A percentile compares a stretch with the other conserved stretches of the same genome.
These are phyloP conservation scores for Pagrus major DNA, from an alignment of 2,113 vertebrate species.

Conservation along the genomic window DNA sequence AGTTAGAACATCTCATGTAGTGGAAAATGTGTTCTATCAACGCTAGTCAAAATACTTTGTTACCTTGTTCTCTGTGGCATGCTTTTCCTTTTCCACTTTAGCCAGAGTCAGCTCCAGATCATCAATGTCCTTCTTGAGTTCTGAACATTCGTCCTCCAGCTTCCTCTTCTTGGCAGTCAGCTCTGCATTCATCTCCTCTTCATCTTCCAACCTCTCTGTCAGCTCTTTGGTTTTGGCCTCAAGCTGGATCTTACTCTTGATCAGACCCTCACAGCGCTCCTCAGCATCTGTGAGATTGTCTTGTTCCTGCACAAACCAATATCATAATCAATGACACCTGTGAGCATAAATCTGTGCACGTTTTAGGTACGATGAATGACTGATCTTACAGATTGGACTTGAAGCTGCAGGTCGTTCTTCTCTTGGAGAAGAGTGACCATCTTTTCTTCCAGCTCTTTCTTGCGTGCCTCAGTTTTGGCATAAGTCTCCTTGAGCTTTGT, in stretches of 20 bases:
- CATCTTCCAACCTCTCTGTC: conserved; percentile 88
- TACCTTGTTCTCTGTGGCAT: conserved; percentile 92
- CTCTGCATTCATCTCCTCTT: conserved; percentile 91
- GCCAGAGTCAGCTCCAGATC: conserved; percentile 82
- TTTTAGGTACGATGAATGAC: not conserved
- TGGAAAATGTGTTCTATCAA: not conserved
- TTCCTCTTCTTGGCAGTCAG: conserved; percentile 87
- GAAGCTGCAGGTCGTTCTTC: conserved; percentile 91
- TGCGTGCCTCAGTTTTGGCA: conserved; percentile 60
- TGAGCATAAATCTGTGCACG: no score
- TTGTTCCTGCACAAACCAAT: conserved; percentile 53
- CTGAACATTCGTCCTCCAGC: conserved; percentile 86
- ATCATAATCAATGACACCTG: no score
- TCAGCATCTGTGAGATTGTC: conserved; percentile 71
- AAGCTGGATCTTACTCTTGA: conserved; percentile 92
- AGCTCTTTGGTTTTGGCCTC: conserved; percentile 91
- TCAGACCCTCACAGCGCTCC: conserved; percentile 91
- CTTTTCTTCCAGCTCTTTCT: conserved; percentile 68
- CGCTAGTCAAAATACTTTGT: not conserved
- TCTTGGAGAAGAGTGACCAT: conserved; percentile 87
- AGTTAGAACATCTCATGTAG: not conserved
- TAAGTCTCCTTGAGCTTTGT: conserved; percentile 61
- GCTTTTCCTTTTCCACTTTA: conserved; percentile 94
- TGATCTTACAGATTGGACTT: conserved; percentile 89
- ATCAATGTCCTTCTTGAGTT: conserved; percentile 74